Base-by-base conservation (phyloP, 2,888 invertebrate genomes). In the Micropterix aruncella region DNA sequence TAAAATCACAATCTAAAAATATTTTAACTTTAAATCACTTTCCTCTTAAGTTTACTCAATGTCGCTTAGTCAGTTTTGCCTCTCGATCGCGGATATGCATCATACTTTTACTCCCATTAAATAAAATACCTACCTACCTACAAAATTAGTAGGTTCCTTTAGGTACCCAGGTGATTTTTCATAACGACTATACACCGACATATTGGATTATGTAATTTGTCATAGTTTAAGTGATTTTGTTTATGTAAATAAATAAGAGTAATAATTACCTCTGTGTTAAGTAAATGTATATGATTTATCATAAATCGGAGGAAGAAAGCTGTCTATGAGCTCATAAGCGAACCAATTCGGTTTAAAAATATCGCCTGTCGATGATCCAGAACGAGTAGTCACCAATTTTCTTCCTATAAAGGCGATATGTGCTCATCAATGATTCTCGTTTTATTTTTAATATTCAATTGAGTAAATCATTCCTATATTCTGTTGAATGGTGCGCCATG, bases 321-420 rank as follows among this genome's bases (percentile, higher is more conserved):
- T 45, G 37, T 52, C 51, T 52, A 55, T 52, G 16, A 46, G 45
- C 17, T 52, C 48, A 48, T 50, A 54, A 42, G 53, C 53, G 46
- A 54, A 54, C 54, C 52, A 55, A 51, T 45, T 48, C 16, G 49
- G 48, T 46, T 46, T 46, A 44, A 46, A 48, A 46, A 48, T 48
- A 41, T 49, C 48, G 5, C 45, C 44, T 44, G 45, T 47, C 37
- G 46, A 46, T 48, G 49, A 49, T 42, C 47, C 47, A 44, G 46
- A 48, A 18, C 43, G 46, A 48, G n/a, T n/a, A 48, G 43, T 48
- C 44, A 48, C 46, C 45, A 46, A 47, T 45, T 49, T 48, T 49
- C 45, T 48, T 48, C 45, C 46, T 49, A 9, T 48, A 48, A 42
- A 46, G 38, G 45, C 49, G 46, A 47, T 47, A 50, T 48, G 44